These are phyloP conservation scores for Drosophila multiciliata DNA, from an alignment of 2,888 invertebrate species.

Conservation along the genomic window DNA sequence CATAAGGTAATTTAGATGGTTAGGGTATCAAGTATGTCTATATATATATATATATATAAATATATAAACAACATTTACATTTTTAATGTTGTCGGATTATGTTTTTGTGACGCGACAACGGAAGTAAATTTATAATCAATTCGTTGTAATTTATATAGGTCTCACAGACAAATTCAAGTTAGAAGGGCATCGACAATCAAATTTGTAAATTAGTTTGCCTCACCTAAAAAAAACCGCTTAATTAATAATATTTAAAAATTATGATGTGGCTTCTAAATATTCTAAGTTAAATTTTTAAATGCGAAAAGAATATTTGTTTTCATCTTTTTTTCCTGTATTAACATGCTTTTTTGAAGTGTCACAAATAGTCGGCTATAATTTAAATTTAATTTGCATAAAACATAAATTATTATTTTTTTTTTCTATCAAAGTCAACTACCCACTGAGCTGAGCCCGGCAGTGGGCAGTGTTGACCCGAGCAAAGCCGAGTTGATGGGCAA, in stretches of 20 bases:
- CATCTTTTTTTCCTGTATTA: neutral
- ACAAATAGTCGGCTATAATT: conserved; percentile 50
- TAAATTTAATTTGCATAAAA: conserved; percentile 77
- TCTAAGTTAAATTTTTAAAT: neutral
- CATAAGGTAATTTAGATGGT: conserved; percentile 37
- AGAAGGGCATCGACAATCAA: neutral
- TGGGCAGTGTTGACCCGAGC: neutral
- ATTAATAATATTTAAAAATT: too few relatives aligned
- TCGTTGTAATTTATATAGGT: neutral
- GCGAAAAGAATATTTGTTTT: neutral
- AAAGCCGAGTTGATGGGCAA: conserved; percentile 45
- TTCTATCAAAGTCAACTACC: conserved; percentile 67
- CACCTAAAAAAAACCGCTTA: neutral
- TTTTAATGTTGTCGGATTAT: neutral
- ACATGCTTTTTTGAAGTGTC: conserved; percentile 15
- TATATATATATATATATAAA: too few relatives aligned
- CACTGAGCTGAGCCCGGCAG: conserved; percentile 8
- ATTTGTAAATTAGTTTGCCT: neutral
- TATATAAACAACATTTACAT: neutral
- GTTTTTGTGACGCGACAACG: neutral
- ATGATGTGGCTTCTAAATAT: neutral
- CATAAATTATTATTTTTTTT: conserved; percentile 61
- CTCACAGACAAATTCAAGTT: neutral
- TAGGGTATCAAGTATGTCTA: conserved; percentile 42
- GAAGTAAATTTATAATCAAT: conserved; percentile 4